Evolutionary conservation across 1,140 invertebrate genomes (phyloP), one percentile per base, ranked within the genome.

Genomic region (Panulirus ornatus): DNA sequence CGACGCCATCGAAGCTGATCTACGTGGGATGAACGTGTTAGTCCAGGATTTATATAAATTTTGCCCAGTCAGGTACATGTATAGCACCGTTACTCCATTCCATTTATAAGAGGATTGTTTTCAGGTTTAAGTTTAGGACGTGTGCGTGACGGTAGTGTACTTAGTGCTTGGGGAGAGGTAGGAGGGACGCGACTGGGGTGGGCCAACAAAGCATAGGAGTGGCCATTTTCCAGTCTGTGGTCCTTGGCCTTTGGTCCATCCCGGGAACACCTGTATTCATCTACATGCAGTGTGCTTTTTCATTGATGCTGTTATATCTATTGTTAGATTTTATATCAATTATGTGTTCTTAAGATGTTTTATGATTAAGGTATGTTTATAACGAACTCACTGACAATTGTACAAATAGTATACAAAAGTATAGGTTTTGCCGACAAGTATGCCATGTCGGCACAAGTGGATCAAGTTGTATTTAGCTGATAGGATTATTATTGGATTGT

Each of bases 161-260:
- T 14, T 44, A 6, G 44, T 58, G 51, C 14, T 54, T 3, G 30
- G n/a, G 38, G 76, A 1, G 78, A 3, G 30, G 30, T n/a, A 5
- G 47, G 78, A 16, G 47, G n/a, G 44, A 42, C 14, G 38, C 38
- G 38, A 22, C 36, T 22, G 14, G 42, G 76, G 51, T 19, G 34
- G 34, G 30, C 78, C 11, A 34, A 54, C 42, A 36, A 44, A 51
- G 40, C 14, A 42, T 47, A 38, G 2, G 34, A 34, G 78, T 30
- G n/a, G 78, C 78, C 78, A 81, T 81, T 81, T 81, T 81, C 47
- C 78, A n/a, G 63, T 27, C 16, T 42, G 9, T 19, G 34, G 9
- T 34, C 78, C 30, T 8, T 19, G 30, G 47, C 78, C 38, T n/a
- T n/a, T n/a, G n/a, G n/a, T n/a, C 70, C 70, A 38, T 16, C 34